Base-by-base conservation (phyloP, 2,888 invertebrate species). In the Tipula helvola region DNA sequence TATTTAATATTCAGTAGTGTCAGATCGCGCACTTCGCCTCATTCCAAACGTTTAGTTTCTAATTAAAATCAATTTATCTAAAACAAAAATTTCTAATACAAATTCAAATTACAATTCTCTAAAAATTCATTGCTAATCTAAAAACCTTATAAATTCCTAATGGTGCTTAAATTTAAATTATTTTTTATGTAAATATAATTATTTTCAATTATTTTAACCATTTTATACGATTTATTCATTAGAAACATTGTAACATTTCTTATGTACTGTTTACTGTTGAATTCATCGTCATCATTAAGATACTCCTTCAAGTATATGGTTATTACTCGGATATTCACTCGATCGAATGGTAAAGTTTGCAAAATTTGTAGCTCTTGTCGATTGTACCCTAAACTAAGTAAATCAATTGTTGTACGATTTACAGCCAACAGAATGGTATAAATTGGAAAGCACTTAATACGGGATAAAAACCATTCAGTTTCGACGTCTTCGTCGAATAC, bases 381-480 rank as follows among this genome's bases (percentile, higher is more conserved):
- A 88, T 91, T 91, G 87, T 91, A 91, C 86, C 92, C 92, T 88
- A 97, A 92, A 90, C 95, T 94, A 88, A 96, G 92, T 90, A 95
- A 95, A 91, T 95, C 94, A 36, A 96, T 93, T 57, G 92, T 92
- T 8, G 95, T 93, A 86, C 94, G 93, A 90, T 95, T 95, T 88
- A 95, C 95, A 85, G 97, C 97, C 89, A 96, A 91, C 90, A 97
- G 92, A 88, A 97, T 93, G 1, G 97, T 96, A 90, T 95, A 96
- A 88, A 97, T 92, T 87, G 97, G 97, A 90, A 97, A 96, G 91
- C 97, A 97, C 90, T 96, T 95, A 88, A 97, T 95, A 89, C 96
- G 93, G 47, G 96, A 95, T 86, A 94, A 93, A 91, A 95, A 95
- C 92, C 93, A 93, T 87, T 93, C 93, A 41, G 92, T 92, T 89